These are phyloP conservation scores for Osmerus mordax DNA, from an alignment of 2,113 vertebrate genomes.

Conservation along the genomic window DNA sequence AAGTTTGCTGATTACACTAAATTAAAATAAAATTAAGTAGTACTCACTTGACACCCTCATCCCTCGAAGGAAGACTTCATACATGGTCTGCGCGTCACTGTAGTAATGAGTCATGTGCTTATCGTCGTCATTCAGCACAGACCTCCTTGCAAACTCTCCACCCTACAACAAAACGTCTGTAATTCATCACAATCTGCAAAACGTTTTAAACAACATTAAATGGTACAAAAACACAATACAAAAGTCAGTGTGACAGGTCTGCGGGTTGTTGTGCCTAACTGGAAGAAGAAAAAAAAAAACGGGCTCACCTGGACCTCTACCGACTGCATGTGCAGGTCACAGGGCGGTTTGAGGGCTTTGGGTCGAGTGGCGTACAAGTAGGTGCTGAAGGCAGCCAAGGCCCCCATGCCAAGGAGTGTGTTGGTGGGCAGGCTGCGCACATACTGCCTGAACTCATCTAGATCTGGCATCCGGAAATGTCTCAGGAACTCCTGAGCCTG, in stretches of 20 bases:
- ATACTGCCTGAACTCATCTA: conserved; percentile 87
- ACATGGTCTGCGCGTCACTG: conserved; percentile 79
- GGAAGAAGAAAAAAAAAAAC: too few relatives aligned
- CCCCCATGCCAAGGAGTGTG: conserved; percentile 90
- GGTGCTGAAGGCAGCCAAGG: conserved; percentile 89
- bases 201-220: neutral
- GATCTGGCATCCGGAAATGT: conserved; percentile 87
- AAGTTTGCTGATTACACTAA: too few relatives aligned
- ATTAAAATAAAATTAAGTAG: too few relatives aligned
- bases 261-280: neutral
- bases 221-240: neutral
- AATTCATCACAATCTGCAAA: neutral
- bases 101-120: conserved; percentile 76
- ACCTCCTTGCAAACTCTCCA: conserved; percentile 75
- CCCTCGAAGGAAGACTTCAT: conserved; percentile 86
- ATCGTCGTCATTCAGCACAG: conserved; percentile 68
- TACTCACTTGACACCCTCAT: conserved; percentile 86
- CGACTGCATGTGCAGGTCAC: conserved; percentile 88
- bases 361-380: conserved; percentile 94
- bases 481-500: conserved; percentile 89
- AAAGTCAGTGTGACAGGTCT: neutral
- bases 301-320: conserved; percentile 81
- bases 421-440: conserved; percentile 85
- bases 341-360: conserved; percentile 84
- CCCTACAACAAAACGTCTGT: conserved; percentile 65